phyloP scores from a whole-genome alignment of 2,113 vertebrate species.

The Gallinago jamesoni region DNA sequence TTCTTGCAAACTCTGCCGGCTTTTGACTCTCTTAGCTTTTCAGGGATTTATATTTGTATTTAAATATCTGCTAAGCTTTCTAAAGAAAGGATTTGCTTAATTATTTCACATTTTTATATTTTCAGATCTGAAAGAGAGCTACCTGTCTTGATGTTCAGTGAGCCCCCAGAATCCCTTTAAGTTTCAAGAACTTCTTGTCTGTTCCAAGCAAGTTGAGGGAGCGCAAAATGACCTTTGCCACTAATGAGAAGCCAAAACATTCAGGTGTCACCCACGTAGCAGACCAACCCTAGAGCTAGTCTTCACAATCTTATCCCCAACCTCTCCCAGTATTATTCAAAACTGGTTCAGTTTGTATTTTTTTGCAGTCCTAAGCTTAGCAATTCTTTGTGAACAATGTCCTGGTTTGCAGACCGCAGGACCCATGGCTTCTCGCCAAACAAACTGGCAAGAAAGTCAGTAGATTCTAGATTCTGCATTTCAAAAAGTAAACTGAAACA shows the following conservation, averaged over 20 bases:
- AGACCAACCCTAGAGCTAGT: neutral
- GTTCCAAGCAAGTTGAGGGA: neutral
- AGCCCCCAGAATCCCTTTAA: neutral
- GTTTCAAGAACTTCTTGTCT: neutral
- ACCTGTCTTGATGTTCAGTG: neutral
- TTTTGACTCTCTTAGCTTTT: neutral
- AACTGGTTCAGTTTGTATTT: neutral
- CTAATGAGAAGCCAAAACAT: neutral
- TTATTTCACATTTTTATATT: neutral
- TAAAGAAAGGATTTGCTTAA: neutral
- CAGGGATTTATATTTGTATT: conserved; percentile 13
- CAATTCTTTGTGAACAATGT: neutral
- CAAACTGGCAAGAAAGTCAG: neutral
- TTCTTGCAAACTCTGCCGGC: neutral
- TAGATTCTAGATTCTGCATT: neutral
- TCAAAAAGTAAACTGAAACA: neutral
- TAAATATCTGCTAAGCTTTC: conserved; percentile 5
- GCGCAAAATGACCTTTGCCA: neutral
- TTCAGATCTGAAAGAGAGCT: neutral
- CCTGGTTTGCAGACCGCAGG: neutral
- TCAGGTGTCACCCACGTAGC: neutral
- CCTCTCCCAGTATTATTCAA: neutral
- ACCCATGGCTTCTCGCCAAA: neutral
- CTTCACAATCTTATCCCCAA: neutral
- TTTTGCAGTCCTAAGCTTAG: neutral